Evolutionary conservation across 2,888 invertebrate species (phyloP).

Genomic region (Lagria hirta): DNA sequence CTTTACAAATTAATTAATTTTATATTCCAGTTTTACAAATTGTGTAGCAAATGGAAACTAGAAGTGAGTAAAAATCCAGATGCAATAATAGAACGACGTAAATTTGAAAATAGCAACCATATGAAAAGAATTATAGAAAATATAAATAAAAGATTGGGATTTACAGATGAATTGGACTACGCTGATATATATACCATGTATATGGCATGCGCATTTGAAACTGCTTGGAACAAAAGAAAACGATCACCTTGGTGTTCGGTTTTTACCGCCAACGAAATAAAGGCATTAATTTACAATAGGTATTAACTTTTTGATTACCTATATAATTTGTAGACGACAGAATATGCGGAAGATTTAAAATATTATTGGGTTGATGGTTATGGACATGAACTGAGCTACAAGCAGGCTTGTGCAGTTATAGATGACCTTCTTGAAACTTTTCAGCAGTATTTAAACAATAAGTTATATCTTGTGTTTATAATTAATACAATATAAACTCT

Average conservation of each 20-base stretch:
- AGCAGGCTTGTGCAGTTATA: constrained; percentile 75
- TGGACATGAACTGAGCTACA: constrained; percentile 70
- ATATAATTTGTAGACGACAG: constrained; percentile 60
- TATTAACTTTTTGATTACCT: constrained; percentile 7
- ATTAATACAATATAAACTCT: no score
- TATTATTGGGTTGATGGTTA: constrained; percentile 85
- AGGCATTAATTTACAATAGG: constrained; percentile 46
- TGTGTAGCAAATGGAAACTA: constrained; percentile 48
- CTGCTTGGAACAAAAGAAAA: constrained; percentile 68
- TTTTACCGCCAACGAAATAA: constrained; percentile 64
- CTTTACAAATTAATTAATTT: constrained; percentile 1
- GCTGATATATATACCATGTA: constrained; percentile 68
- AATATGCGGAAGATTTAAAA: constrained; percentile 76
- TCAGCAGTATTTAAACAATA: constrained; percentile 55
- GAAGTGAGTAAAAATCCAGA: constrained; percentile 47
- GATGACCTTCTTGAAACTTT: constrained; percentile 70
- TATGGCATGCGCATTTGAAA: constrained; percentile 77
- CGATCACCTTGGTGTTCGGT: constrained; percentile 78
- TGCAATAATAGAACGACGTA: constrained; percentile 36
- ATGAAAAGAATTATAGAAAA: constrained; percentile 60
- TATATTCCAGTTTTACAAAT: constrained; percentile 50
- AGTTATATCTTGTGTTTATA: constrained; percentile 4
- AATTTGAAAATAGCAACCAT: constrained; percentile 41
- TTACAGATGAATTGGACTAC: constrained; percentile 57
- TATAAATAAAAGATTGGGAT: constrained; percentile 64